Evolutionary conservation across 2,797 vertebrate species (phyloP), one percentile per base, ranked within the genome.

Genomic region (Chiloscyllium punctatum): DNA sequence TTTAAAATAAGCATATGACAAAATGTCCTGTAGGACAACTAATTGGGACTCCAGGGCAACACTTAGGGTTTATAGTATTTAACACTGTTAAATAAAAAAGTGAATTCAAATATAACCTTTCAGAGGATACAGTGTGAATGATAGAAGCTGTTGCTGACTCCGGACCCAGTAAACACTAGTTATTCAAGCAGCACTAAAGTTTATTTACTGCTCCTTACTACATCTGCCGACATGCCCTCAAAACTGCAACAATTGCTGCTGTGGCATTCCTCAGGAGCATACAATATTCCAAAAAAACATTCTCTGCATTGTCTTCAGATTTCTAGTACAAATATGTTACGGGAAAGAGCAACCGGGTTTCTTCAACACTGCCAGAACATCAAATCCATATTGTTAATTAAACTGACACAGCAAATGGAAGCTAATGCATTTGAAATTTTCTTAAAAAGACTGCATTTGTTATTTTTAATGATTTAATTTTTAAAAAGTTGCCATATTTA

Each of bases 351-450:
- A 79, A 53, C 21, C 51, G 18, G 0, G 51, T 53, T 77, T 51
- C 71, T 95, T 30, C 27, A 74, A 69, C 94, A 77, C 30, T 95
- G 48, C 68, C 7, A 77, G 48, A 77, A 74, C 30, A 53, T 33
- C 48, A 77, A 57, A 95, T 94, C 57, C 74, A 53, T 48, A 51
- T 77, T 13, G 25, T 53, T 94, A 95, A 74, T 48, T 51, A 95
- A 53, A 77, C 53, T 72, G 27, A 95, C 51, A 21, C 5, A 51
- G 48, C 71, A 95, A 95, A 95, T 95, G 71, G 94, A 95, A 95
- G 18, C 48, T 11, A 48, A 77, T 15, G 71, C 71, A 77, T 33
- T 13, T 72, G 57, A 90, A 11, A 57, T 15, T 30, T 53, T 48
- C 48, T 94, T 30, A 0, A 68, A 68, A 92, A 16, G 27, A 53